Evolutionary conservation across 2,888 invertebrate genomes (phyloP).

Genomic region (Phytoseiulus persimilis): DNA sequence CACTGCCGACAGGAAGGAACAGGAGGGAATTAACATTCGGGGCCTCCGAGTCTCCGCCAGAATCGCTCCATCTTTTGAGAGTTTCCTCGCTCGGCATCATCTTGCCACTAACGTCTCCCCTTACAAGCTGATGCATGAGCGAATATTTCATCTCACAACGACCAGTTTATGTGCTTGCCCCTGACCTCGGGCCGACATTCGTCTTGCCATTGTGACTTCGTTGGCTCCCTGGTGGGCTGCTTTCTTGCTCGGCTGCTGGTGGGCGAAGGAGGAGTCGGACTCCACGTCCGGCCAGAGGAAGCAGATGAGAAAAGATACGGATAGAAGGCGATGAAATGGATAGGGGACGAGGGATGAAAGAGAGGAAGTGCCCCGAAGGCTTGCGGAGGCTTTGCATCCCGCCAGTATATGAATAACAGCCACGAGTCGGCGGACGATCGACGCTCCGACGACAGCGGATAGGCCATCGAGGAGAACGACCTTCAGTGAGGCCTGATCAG

Average conservation of each 20-base stretch:
- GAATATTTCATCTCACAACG: slow-evolving; percentile 5
- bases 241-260: too few species aligned
- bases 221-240: background rate
- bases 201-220: background rate
- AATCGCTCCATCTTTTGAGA: background rate
- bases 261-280: background rate
- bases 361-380: too few species aligned
- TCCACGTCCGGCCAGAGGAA: background rate
- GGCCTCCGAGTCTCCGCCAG: too few species aligned
- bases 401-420: too few species aligned
- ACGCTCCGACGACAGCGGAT: too few species aligned
- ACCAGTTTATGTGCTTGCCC: background rate
- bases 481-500: too few species aligned
- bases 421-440: too few species aligned
- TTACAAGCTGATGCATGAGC: background rate
- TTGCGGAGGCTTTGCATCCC: too few species aligned
- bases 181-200: background rate
- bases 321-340: background rate
- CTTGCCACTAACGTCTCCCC: background rate
- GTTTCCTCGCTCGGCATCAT: background rate
- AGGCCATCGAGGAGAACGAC: too few species aligned
- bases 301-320: background rate
- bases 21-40: background rate
- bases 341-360: too few species aligned
- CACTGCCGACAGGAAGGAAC: background rate